phyloP scores from a whole-genome alignment of 2,113 vertebrate species.

The Phaetusa simplex region DNA sequence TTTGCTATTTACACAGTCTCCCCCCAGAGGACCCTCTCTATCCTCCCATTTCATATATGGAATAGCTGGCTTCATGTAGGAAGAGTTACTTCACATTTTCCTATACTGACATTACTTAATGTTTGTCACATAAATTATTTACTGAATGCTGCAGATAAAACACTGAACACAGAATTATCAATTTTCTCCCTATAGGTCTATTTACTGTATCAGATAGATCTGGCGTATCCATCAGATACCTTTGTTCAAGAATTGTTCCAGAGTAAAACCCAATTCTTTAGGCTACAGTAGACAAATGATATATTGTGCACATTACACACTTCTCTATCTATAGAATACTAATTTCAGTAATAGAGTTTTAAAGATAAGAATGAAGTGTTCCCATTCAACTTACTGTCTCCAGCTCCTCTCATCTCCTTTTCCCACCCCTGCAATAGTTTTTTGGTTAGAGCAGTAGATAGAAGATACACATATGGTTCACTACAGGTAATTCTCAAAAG shows the following conservation, averaged over 20 bases:
- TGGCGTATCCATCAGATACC: not conserved
- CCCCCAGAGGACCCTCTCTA: not conserved
- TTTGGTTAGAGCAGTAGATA: not conserved
- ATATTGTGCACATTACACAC: not conserved
- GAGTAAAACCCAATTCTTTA: not conserved
- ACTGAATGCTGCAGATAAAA: not conserved
- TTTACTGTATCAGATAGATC: not conserved
- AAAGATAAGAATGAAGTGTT: not conserved
- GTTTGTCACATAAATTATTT: not conserved
- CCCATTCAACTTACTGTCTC: not conserved
- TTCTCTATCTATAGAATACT: not conserved
- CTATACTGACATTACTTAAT: not conserved
- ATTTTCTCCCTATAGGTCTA: not conserved
- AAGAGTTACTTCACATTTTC: not conserved
- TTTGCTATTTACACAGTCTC: not conserved
- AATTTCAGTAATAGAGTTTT: not conserved
- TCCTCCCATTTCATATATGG: not conserved
- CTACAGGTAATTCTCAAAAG: not conserved
- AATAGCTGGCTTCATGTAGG: not conserved
- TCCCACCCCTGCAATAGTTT: rapidly evolving
- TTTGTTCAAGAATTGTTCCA: not conserved
- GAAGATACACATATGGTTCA: not conserved
- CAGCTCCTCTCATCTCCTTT: rapidly evolving
- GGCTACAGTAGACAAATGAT: not conserved
- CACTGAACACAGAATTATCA: not conserved